Evolutionary conservation across 2,888 invertebrate species (phyloP), one percentile per base, ranked within the genome.

Genomic region (Agonopterix alstromeriana): DNA sequence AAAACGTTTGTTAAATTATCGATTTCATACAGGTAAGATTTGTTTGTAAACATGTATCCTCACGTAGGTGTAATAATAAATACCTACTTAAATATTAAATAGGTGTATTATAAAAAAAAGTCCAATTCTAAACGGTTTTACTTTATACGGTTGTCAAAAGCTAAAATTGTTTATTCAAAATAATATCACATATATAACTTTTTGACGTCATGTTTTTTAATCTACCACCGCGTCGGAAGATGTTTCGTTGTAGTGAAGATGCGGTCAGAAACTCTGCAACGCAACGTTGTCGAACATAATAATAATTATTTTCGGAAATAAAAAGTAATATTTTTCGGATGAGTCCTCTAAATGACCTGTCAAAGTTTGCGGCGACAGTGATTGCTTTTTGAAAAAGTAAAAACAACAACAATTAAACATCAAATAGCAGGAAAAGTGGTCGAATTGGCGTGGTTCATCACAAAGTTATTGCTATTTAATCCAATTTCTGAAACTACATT

Each of bases 401-500:
- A 36, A 36, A 36, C 12, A 14, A 36, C 45, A 45, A 45, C 45
- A 45, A 36, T 14, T 7, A 45, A 36, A 36, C 8, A 36, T 45
- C 11, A 14, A 36, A 45, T 36, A n/a, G 2, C n/a, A 12, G 38
- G 11, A 36, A 12, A 45, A 12, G 10, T 11, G 10, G 10, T 35
- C 35, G 43, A 35, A 35, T 43, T 43, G 43, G 36, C 45, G 45
- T 45, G 45, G 36, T 45, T 45, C 36, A 35, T 12, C 45, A 43
- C 65, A 68, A 67, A 57, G 52, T 49, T 50, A 52, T 55, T 49
- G 54, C 43, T 35, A 36, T 58, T 65, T 67, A 64, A 70, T 67
- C 64, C 59, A 61, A 63, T 70, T 73, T 68, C 64, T 67, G 58
- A 61, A 65, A 69, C 63, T 65, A 63, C 59, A 67, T 61, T 61